These are phyloP conservation scores for Gorsachius magnificus DNA, from an alignment of 2,797 vertebrate genomes.

Conservation along the genomic window DNA sequence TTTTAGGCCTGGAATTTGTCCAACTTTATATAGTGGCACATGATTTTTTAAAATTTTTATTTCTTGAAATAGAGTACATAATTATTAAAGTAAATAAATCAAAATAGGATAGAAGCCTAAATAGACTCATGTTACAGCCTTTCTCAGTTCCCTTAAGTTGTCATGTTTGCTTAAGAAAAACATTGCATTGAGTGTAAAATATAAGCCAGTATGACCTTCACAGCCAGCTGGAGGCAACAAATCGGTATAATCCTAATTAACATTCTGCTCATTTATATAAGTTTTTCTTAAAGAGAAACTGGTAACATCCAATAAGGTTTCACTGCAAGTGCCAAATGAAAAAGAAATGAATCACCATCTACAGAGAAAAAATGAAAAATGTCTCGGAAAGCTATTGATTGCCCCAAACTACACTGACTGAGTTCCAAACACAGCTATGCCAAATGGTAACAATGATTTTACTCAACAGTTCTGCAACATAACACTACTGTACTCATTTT, in stretches of 20 bases:
- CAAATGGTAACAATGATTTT: neutral
- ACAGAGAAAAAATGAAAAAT: neutral
- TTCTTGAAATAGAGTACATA: neutral
- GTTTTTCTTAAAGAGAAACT: conserved; percentile 20
- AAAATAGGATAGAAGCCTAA: neutral
- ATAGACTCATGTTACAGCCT: neutral
- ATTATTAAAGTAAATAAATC: neutral
- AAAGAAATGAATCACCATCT: neutral
- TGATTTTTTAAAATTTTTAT: neutral
- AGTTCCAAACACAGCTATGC: neutral
- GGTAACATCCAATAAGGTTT: neutral
- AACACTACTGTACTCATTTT: neutral
- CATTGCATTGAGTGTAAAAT: neutral
- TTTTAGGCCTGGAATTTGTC: neutral
- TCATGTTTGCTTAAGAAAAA: neutral
- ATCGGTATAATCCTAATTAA: conserved; percentile 9
- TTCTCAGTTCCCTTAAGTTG: neutral
- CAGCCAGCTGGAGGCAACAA: neutral
- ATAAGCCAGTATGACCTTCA: neutral
- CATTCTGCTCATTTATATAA: conserved; percentile 1
- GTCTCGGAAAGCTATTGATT: neutral
- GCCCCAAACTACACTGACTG: neutral
- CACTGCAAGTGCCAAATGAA: neutral
- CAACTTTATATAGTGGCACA: neutral
- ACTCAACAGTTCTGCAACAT: neutral